These are phyloP conservation scores for Petromus typicus DNA, from an alignment of 2,113 vertebrate species.

Conservation along the genomic window DNA sequence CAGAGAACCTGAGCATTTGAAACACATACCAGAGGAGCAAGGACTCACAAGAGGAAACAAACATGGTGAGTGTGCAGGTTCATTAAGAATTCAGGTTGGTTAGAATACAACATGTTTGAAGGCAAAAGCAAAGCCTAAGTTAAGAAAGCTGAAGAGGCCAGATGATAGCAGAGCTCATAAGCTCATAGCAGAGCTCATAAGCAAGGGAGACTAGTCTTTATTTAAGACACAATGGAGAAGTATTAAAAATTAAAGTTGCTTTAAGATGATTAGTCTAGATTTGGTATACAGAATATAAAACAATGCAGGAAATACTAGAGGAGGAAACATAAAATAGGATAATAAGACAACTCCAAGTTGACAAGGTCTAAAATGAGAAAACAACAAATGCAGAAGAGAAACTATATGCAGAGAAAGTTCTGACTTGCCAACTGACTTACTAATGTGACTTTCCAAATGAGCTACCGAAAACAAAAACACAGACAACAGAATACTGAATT, in stretches of 20 bases:
- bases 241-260: slow-evolving; percentile 49
- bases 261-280: background rate
- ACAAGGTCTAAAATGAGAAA: slow-evolving; percentile 15
- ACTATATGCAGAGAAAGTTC: background rate
- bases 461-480: background rate
- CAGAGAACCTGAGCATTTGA: background rate
- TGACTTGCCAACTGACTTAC: background rate
- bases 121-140: background rate
- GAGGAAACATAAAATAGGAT: background rate
- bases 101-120: background rate
- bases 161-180: background rate
- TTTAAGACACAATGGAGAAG: background rate
- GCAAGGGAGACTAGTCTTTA: background rate
- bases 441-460: background rate
- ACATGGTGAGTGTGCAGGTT: background rate
- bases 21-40: background rate
- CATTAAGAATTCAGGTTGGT: background rate
- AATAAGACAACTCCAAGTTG: background rate
- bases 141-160: background rate
- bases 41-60: background rate
- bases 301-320: background rate
- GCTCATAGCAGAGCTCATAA: background rate
- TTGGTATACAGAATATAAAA: background rate
- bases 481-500: background rate
- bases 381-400: background rate